Conservation (phyloP, 2,113 vertebrate genomes). For the Stictonetta naevosa region DNA sequence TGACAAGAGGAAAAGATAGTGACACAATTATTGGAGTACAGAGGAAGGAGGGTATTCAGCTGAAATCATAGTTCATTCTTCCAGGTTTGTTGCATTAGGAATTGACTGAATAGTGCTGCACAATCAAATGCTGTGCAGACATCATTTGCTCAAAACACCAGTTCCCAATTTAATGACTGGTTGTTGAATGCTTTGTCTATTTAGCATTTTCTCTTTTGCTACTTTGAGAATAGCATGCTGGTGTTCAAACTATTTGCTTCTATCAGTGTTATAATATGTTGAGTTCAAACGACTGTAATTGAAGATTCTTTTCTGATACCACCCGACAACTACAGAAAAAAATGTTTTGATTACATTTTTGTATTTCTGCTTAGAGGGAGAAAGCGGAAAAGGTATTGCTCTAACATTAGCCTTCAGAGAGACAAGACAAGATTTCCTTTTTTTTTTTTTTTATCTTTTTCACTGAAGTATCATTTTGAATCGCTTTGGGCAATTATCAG, state of each 20-base stretch:
- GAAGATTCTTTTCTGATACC: background rate
- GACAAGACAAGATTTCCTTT: background rate
- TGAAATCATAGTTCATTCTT: conserved; percentile 18
- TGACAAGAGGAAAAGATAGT: background rate
- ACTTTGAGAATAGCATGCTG: background rate
- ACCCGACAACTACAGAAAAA: background rate
- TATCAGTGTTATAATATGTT: background rate
- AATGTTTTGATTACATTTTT: conserved; percentile 15
- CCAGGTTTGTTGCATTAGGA: background rate
- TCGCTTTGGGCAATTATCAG: background rate
- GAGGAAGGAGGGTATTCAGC: background rate
- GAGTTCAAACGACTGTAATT: background rate
- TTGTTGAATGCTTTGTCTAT: background rate
- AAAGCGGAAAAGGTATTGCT: background rate
- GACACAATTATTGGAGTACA: background rate
- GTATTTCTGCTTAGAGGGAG: background rate
- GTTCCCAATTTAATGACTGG: background rate
- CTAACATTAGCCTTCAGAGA: background rate
- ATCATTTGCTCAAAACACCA: background rate
- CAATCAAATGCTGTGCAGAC: background rate
- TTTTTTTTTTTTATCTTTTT: background rate
- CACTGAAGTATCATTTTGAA: background rate
- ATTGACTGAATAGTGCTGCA: background rate
- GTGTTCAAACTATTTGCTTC: background rate
- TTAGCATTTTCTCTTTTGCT: background rate